phyloP scores from a whole-genome alignment of 1,140 invertebrate species.

The Drosophila sp. region DNA sequence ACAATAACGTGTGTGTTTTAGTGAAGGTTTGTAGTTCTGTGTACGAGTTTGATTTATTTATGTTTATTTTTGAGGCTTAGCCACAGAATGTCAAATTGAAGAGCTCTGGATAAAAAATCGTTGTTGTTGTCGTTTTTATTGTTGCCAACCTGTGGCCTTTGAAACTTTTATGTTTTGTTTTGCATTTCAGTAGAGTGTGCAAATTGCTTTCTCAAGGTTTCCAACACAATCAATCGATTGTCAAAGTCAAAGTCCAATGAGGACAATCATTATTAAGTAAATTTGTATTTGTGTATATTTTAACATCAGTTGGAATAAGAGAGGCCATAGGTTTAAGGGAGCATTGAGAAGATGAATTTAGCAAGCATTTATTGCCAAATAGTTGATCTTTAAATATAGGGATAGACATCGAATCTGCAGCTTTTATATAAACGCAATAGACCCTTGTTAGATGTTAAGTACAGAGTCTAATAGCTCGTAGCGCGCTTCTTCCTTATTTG shows the following conservation, averaged over 20 bases:
- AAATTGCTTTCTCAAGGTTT: slow-evolving; percentile 41
- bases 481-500: too few species aligned
- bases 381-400: too few species aligned
- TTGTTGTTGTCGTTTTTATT: too few species aligned
- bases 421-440: too few species aligned
- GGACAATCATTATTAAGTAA: slow-evolving; percentile 2
- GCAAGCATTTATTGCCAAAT: too few species aligned
- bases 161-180: slow-evolving; percentile 19
- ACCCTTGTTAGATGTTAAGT: too few species aligned
- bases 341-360: too few species aligned
- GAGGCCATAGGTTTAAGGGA: too few species aligned
- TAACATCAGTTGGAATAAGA: too few species aligned
- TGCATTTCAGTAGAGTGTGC: slow-evolving; percentile 36
- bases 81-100: slow-evolving; percentile 40
- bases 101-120: slow-evolving; percentile 14
- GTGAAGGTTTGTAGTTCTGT: slow-evolving; percentile 15
- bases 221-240: slow-evolving; percentile 39
- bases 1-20: slow-evolving; percentile 20
- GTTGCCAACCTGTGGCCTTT: slow-evolving; percentile 20
- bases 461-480: too few species aligned
- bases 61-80: slow-evolving; percentile 40
- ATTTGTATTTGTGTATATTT: too few species aligned
- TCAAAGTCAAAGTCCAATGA: slow-evolving; percentile 15
- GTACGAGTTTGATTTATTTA: slow-evolving; percentile 43
- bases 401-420: too few species aligned